These are phyloP conservation scores for Turdus rufiventris DNA, from an alignment of 2,113 vertebrate genomes.

Conservation along the genomic window DNA sequence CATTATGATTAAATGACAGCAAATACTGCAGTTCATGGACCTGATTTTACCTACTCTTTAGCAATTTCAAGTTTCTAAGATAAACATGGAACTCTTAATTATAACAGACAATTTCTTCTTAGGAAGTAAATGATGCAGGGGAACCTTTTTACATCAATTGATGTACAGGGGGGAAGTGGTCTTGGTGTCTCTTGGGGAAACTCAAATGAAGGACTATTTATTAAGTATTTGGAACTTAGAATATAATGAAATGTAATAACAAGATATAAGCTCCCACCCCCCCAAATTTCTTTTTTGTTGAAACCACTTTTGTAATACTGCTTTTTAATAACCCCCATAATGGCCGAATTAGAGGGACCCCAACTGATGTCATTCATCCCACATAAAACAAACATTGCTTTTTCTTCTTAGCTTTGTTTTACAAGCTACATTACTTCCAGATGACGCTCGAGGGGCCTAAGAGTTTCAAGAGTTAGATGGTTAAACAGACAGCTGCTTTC, in stretches of 20 bases:
- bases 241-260: constrained; percentile 71
- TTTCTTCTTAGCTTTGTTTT: constrained; percentile 85
- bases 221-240: constrained; percentile 65
- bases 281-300: constrained; percentile 60
- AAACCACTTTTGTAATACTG: constrained; percentile 73
- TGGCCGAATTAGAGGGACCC: constrained; percentile 85
- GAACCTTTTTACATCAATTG: constrained; percentile 33
- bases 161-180: constrained; percentile 30
- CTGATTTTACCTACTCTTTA: background rate
- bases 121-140: constrained; percentile 38
- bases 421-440: constrained; percentile 91
- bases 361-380: constrained; percentile 82
- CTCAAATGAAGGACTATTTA: constrained; percentile 60
- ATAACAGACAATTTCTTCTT: constrained; percentile 39
- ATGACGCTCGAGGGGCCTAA: constrained; percentile 79
- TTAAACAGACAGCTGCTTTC: constrained; percentile 80
- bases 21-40: background rate
- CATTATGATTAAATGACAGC: background rate
- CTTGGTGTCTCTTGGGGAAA: constrained; percentile 44
- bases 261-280: constrained; percentile 53
- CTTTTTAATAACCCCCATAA: constrained; percentile 86
- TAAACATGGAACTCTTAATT: constrained; percentile 10
- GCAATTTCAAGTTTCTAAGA: background rate
- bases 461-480: constrained; percentile 73
- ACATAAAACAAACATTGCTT: constrained; percentile 89